phyloP scores from a whole-genome alignment of 1,140 invertebrate species.

The Ceratitis capitata region DNA sequence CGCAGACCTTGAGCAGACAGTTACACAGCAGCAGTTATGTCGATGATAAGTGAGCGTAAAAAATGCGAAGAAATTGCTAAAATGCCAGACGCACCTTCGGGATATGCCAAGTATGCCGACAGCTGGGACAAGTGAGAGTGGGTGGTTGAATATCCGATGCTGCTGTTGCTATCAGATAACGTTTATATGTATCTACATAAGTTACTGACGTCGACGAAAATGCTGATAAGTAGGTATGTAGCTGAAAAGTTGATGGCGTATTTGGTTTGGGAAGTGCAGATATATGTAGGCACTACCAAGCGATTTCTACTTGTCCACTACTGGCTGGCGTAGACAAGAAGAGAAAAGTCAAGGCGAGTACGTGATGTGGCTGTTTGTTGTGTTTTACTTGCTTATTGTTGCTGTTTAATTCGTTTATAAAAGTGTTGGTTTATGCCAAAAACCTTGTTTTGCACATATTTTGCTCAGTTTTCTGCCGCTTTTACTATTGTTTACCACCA shows the following conservation, averaged over 20 bases:
- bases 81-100: slow-evolving; percentile 29
- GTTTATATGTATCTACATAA: slow-evolving; percentile 14
- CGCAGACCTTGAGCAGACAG: slow-evolving; percentile 27
- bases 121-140: neutral
- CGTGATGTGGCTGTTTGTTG: neutral
- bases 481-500: too few species aligned
- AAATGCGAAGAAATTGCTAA: neutral
- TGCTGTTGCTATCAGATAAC: slow-evolving; percentile 2
- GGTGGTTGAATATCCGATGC: neutral
- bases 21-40: neutral
- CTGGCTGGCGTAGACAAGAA: neutral
- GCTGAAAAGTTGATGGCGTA: neutral
- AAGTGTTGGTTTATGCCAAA: neutral
- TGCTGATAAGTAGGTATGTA: neutral
- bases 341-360: neutral
- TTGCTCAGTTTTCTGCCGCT: too few species aligned
- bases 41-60: neutral
- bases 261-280: neutral
- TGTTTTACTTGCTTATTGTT: neutral
- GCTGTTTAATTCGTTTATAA: neutral
- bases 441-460: neutral
- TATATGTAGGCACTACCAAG: neutral
- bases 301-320: neutral
- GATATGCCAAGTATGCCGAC: neutral
- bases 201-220: neutral